Evolutionary conservation across 2,113 vertebrate species (phyloP), one percentile per base, ranked within the genome.

Genomic region (Zingel zingel): DNA sequence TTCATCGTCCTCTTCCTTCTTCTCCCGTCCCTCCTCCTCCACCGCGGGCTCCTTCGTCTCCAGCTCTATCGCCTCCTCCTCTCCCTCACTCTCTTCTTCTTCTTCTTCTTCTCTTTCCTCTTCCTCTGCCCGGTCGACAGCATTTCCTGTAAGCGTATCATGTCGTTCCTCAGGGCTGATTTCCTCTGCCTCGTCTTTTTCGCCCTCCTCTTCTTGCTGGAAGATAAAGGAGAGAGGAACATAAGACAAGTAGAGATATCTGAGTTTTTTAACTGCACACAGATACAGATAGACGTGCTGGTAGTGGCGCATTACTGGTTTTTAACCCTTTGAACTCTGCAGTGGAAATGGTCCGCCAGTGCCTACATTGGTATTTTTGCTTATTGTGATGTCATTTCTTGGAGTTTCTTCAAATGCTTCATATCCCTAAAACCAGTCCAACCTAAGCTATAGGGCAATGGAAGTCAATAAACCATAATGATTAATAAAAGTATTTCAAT

Each of bases 131-230:
- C 69, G 77, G 43, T 43, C 57, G 11, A 73, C 63, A 18, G 65
- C 4, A 63, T 76, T 63, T 57, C 9, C 65, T 50, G 50, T 7
- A 27, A 53, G 9, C 6, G 19, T 2, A 5, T 69, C 1, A 5
- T 75, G 36, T 66, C 68, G 50, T 36, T 85, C 84, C 47, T 82
- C 70, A 0, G 70, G 68, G 30, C 58, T 2, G 19, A 59, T 70
- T 73, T 90, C 79, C 27, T 74, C 85, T 56, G 30, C 79, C 21
- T 81, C 67, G 23, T 84, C 61, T 7, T 82, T 27, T 23, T 79
- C 30, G 62, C 33, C 63, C 23, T 62, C 67, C 33, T 90, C 80
- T 21, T 79, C 45, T 15, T 61, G 69, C 77, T 88, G 51, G 6
- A 84, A 62, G 21, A 73, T 6, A 77, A 81, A 75, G 19, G 2